Evolutionary conservation across 2,888 invertebrate genomes (phyloP).

Genomic region (Frankliniella intonsa): DNA sequence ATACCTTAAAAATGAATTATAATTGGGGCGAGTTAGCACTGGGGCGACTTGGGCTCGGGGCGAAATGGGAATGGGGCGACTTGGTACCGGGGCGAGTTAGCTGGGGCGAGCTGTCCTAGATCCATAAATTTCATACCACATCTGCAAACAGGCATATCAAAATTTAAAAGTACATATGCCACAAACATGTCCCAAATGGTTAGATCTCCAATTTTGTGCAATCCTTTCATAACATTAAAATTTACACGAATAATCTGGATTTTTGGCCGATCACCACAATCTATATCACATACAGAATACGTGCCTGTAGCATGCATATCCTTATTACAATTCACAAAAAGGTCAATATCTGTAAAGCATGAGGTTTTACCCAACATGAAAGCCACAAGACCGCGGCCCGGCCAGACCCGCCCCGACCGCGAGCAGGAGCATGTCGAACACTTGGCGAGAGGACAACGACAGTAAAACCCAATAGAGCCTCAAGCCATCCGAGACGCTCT

Average conservation of each 20-base stretch:
- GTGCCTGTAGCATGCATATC: neutral
- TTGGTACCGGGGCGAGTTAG: too few relatives aligned
- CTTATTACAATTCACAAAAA: neutral
- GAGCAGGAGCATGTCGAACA: neutral
- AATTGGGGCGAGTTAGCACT: too few relatives aligned
- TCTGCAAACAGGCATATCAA: neutral
- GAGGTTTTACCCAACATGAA: neutral
- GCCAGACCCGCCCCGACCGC: neutral
- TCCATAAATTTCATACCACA: neutral
- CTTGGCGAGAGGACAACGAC: too few relatives aligned
- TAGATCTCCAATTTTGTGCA: neutral
- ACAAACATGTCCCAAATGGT: neutral
- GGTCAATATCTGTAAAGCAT: neutral
- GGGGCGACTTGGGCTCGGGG: too few relatives aligned
- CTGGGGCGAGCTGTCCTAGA: too few relatives aligned
- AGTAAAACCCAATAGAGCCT: too few relatives aligned
- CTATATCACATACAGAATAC: neutral
- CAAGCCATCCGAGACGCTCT: too few relatives aligned
- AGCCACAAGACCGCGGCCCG: neutral
- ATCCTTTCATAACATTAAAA: neutral
- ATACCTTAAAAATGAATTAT: too few relatives aligned
- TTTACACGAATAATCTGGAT: neutral
- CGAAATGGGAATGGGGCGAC: too few relatives aligned
- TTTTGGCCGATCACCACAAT: neutral
- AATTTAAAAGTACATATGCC: neutral